Conservation (phyloP, 1,140 invertebrate species). For the Copidosoma floridanum region DNA sequence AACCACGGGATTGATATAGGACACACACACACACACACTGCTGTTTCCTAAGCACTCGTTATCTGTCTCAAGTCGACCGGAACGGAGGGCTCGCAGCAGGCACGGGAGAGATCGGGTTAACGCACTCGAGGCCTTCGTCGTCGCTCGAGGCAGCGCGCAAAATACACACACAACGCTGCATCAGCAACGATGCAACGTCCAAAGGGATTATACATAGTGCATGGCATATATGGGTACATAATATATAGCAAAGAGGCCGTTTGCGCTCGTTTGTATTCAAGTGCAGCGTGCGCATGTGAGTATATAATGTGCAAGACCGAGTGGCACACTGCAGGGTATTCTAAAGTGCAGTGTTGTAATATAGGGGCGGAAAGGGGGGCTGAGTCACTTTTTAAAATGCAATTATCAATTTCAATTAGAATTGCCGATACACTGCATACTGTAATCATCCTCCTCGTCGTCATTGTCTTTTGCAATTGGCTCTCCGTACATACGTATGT, state of each 20-base stretch:
- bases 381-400: neutral
- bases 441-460: too few relatives aligned
- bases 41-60: neutral
- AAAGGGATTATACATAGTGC: too few relatives aligned
- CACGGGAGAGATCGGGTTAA: constrained; percentile 47
- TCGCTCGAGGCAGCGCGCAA: constrained; percentile 21
- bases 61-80: neutral
- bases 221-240: too few relatives aligned
- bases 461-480: too few relatives aligned
- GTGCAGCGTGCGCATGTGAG: too few relatives aligned
- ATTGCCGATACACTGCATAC: neutral
- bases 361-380: constrained; percentile 9
- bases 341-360: too few relatives aligned
- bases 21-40: neutral
- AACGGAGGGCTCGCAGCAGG: constrained; percentile 36
- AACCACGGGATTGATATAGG: too few relatives aligned
- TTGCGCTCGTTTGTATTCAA: too few relatives aligned
- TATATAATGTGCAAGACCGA: neutral
- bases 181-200: too few relatives aligned
- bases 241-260: too few relatives aligned
- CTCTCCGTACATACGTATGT: too few relatives aligned
- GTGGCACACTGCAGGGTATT: neutral
- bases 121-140: constrained; percentile 38
- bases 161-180: too few relatives aligned
- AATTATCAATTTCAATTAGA: constrained; percentile 17